These are phyloP conservation scores for Apomyelois bistriatella DNA, from an alignment of 2,888 invertebrate species.

Conservation along the genomic window DNA sequence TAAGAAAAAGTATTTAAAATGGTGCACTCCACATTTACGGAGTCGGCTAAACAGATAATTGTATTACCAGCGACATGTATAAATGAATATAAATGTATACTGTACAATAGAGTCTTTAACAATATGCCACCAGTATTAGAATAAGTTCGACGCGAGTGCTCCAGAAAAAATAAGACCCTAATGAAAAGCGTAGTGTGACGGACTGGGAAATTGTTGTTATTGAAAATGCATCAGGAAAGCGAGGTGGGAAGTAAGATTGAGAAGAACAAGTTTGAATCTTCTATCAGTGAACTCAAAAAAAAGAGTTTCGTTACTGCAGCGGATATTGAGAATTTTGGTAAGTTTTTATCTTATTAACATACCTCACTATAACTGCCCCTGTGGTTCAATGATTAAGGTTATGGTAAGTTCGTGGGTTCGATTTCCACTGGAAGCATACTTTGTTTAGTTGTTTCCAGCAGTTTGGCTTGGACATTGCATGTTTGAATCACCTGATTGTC, in stretches of 20 bases:
- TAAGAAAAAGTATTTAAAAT: neutral
- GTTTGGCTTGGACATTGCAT: no score
- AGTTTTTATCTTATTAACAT: no score
- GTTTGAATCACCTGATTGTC: no score
- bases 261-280: slow-evolving; percentile 64
- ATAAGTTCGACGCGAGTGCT: slow-evolving; percentile 10
- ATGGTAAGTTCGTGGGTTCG: no score
- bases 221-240: slow-evolving; percentile 57
- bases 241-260: slow-evolving; percentile 43
- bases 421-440: no score
- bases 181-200: neutral
- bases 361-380: no score
- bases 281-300: slow-evolving; percentile 67
- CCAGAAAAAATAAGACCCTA: slow-evolving; percentile 7
- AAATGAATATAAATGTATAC: slow-evolving; percentile 21
- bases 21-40: neutral
- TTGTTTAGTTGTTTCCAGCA: no score
- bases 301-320: slow-evolving; percentile 58
- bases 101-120: slow-evolving; percentile 10
- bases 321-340: slow-evolving; percentile 62
- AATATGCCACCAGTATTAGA: slow-evolving; percentile 3
- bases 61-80: slow-evolving; percentile 10
- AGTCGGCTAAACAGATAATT: neutral
- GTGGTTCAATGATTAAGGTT: no score
- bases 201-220: neutral